Evolutionary conservation across 2,797 vertebrate genomes (phyloP).

Genomic region (Miichthys miiuy): DNA sequence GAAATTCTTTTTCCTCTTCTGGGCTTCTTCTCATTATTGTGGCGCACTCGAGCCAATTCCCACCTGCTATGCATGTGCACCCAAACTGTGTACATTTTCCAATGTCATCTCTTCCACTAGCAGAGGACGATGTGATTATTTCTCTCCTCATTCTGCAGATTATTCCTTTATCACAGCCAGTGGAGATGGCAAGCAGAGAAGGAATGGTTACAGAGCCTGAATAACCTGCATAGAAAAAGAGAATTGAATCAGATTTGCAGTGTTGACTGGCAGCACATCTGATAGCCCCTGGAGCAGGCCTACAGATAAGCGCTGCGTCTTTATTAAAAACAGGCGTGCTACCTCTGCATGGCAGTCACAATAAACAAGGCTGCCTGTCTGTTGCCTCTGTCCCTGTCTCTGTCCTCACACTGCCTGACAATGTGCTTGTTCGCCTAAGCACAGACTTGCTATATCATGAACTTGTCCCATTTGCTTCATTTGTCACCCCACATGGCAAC

Average conservation of each 20-base stretch:
- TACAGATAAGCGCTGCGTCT: slow-evolving; percentile 80
- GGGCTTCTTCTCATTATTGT: slow-evolving; percentile 28
- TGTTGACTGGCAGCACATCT: slow-evolving; percentile 84
- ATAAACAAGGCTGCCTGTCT: slow-evolving; percentile 76
- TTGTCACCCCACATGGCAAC: slow-evolving; percentile 20
- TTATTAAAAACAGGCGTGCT: slow-evolving; percentile 82
- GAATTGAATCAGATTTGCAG: slow-evolving; percentile 76
- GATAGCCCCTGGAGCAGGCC: slow-evolving; percentile 81
- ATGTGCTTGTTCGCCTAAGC: slow-evolving; percentile 36
- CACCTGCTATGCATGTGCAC: slow-evolving; percentile 23
- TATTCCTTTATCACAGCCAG: slow-evolving; percentile 80
- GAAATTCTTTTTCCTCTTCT: background rate
- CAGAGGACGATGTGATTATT: slow-evolving; percentile 81
- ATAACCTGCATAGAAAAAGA: slow-evolving; percentile 73
- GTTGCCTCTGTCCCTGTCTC: slow-evolving; percentile 51
- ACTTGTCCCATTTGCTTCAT: slow-evolving; percentile 48
- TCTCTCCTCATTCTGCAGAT: slow-evolving; percentile 78
- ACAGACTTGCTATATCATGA: slow-evolving; percentile 35
- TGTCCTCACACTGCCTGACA: slow-evolving; percentile 38
- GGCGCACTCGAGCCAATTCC: slow-evolving; percentile 19
- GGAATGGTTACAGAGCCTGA: slow-evolving; percentile 70
- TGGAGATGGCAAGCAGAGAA: slow-evolving; percentile 70
- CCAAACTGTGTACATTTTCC: slow-evolving; percentile 58
- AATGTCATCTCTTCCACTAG: slow-evolving; percentile 75
- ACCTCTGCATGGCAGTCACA: slow-evolving; percentile 73